Conservation (phyloP, 2,113 vertebrate species). For the Entomyzon cyanotis region DNA sequence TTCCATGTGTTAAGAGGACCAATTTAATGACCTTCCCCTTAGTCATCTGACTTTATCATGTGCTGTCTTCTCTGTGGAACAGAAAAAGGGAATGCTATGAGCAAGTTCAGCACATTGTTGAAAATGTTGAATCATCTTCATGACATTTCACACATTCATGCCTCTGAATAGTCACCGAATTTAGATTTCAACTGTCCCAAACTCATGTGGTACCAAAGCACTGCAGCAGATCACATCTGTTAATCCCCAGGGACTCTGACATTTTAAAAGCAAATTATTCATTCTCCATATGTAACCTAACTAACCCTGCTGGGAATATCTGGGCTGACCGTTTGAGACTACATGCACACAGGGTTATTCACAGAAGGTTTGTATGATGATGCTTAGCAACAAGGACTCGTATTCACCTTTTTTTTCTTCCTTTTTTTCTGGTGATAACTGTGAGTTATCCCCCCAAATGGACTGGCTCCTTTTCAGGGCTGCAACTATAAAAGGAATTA, state of each 20-base stretch:
- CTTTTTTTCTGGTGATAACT: background rate
- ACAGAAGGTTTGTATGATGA: background rate
- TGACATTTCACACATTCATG: background rate
- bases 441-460: background rate
- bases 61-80: background rate
- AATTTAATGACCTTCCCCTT: background rate
- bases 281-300: background rate
- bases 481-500: conserved; percentile 1
- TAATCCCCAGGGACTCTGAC: background rate
- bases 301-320: background rate
- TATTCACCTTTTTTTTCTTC: background rate
- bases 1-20: background rate
- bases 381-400: background rate
- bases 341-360: background rate
- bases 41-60: background rate
- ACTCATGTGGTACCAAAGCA: background rate
- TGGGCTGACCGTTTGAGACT: background rate
- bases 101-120: background rate
- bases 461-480: background rate
- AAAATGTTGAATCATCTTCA: background rate
- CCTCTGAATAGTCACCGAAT: background rate
- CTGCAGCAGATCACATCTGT: background rate
- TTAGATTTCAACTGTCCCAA: background rate
- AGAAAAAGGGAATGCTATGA: background rate
- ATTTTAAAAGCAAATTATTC: background rate